Evolutionary conservation across 2,797 vertebrate genomes (phyloP).

Genomic region (Hylomyscus alleni): DNA sequence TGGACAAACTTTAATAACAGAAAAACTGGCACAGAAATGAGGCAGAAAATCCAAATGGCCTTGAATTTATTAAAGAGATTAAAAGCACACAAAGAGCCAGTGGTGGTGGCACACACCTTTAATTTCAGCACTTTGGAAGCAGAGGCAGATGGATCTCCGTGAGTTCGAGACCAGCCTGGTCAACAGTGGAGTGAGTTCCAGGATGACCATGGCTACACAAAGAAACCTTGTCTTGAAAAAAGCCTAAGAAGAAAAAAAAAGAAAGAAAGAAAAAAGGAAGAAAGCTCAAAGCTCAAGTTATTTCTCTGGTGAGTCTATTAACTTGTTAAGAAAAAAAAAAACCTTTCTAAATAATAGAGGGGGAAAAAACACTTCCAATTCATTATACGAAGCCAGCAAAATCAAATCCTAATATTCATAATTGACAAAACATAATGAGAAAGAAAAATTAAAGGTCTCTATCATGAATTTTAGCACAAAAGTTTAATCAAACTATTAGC

Average conservation of each 20-base stretch:
- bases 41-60: background rate
- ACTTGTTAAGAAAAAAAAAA: background rate
- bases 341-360: background rate
- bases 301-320: slow-evolving; percentile 41
- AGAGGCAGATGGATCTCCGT: background rate
- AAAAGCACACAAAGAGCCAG: background rate
- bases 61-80: slow-evolving; percentile 32
- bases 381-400: background rate
- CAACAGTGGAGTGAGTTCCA: background rate
- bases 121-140: background rate
- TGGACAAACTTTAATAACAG: slow-evolving; percentile 20
- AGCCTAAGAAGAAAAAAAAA: background rate
- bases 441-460: background rate
- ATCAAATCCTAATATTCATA: background rate
- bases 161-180: background rate
- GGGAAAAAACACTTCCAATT: background rate
- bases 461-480: background rate
- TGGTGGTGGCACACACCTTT: background rate
- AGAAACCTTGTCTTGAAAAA: background rate
- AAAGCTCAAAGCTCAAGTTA: background rate
- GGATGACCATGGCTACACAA: background rate
- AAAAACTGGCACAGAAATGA: background rate
- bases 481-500: background rate
- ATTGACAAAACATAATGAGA: background rate
- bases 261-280: background rate